Percentiles rank a stretch among this genome's conserved stretches.
phyloP scores from a whole-genome alignment of 92 coral and sea anemone species.

The Galaxea fascicularis region DNA sequence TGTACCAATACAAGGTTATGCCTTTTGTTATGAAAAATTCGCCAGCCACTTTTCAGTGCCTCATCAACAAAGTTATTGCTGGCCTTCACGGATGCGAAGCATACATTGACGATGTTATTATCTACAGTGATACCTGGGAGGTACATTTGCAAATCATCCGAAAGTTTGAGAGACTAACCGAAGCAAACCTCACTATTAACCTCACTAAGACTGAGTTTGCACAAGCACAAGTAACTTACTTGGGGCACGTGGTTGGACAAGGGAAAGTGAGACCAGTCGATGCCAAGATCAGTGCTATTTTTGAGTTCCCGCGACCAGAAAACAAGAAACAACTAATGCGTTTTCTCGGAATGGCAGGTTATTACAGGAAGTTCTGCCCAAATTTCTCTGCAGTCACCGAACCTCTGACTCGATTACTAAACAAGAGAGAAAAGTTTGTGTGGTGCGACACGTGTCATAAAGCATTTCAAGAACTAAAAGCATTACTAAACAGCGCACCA shows the following conservation, averaged over 20 bases:
- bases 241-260: slow-evolving; percentile 67
- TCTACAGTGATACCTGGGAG: no score
- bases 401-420: slow-evolving; percentile 51
- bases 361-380: slow-evolving; percentile 64
- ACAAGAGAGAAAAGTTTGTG: slow-evolving; percentile 40
- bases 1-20: slow-evolving; percentile 63
- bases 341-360: no score
- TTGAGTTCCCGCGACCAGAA: slow-evolving; percentile 40
- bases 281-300: slow-evolving; percentile 47
- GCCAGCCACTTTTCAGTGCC: slow-evolving; percentile 66
- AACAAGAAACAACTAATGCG: slow-evolving; percentile 47
- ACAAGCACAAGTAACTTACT: slow-evolving; percentile 45
- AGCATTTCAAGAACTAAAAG: slow-evolving; percentile 67
- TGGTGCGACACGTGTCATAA: slow-evolving; percentile 61
- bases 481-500: slow-evolving; percentile 56
- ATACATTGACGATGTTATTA: slow-evolving; percentile 74
- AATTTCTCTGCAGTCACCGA: slow-evolving; percentile 56
- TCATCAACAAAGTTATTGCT: no score
- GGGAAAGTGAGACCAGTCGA: slow-evolving; percentile 58
- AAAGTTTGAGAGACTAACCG: slow-evolving; percentile 37
- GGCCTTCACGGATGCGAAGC: slow-evolving; percentile 53
- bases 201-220: slow-evolving; percentile 52
- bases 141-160: slow-evolving; percentile 56
- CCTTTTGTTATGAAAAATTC: slow-evolving; percentile 64
- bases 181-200: slow-evolving; percentile 57